Base-by-base conservation (phyloP, 2,888 invertebrate species). In the Criorhina ranunculi region DNA sequence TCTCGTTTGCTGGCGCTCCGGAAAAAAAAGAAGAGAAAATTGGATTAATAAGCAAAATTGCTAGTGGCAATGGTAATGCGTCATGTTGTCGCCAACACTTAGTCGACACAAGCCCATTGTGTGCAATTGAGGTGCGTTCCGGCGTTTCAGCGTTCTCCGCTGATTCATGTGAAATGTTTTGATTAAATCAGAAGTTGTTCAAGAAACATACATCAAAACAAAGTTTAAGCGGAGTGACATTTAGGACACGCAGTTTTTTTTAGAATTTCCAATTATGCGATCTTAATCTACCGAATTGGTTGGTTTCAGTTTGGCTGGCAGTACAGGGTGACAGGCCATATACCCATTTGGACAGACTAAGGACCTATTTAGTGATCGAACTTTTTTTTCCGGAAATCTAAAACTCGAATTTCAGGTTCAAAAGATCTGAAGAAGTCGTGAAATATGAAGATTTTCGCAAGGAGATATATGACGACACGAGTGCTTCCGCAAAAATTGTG, bases 31-130 rank as follows among this genome's bases (percentile, higher is more conserved):
- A 15, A 46, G 24, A 60, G 24, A 69, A 37, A 72, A 49, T 37
- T 37, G 66, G 60, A 78, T 83, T 78, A 78, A 73, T 83, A 83
- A 83, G 78, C 53, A 31, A 29, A 67, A 66, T 57, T 46, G 62
- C 67, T 51, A 44, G 78, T 78, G 76, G 78, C 62, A 69, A 73
- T 53, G 44, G 83, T 55, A 83, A 79, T 83, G 78, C 72, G 78
- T 83, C 83, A 79, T 83, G 78, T 79, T 83, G 78, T 79, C 83
- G 83, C 83, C 79, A 79, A 79, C 79, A 70, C 62, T 42, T 53
- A n/a, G 31, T 24, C 73, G 51, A 42, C 62, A 46, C 8, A 51
- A 19, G 35, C 29, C 5, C 7, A 72, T 60, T 60, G 51, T 70
- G 15, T 46, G 66, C 75, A 51, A 67, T 66, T 73, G 24, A 73